phyloP scores from a whole-genome alignment of 2,888 invertebrate genomes.

The Tanypteryx hageni region DNA sequence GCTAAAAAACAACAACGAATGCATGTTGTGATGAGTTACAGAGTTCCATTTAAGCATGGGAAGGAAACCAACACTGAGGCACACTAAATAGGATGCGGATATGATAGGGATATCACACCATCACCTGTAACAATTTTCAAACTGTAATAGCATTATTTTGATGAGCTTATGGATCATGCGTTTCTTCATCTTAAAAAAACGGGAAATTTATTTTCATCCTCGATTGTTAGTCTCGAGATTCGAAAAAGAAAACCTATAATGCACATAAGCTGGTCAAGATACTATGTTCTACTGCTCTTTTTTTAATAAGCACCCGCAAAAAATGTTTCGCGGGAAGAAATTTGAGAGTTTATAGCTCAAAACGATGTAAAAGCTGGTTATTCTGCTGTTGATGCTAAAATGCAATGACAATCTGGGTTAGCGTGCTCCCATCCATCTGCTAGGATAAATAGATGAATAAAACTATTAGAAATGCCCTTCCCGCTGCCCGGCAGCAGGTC shows the following conservation, averaged over 20 bases:
- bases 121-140: slow-evolving; percentile 36
- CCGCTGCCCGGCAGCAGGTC: slow-evolving; percentile 59
- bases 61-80: slow-evolving; percentile 45
- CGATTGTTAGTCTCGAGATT: slow-evolving; percentile 23
- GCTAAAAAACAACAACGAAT: slow-evolving; percentile 59
- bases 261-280: slow-evolving; percentile 60
- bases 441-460: slow-evolving; percentile 54
- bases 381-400: slow-evolving; percentile 60
- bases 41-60: slow-evolving; percentile 36
- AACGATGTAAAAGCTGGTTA: slow-evolving; percentile 62
- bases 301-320: slow-evolving; percentile 16
- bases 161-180: slow-evolving; percentile 42
- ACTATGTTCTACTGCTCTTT: slow-evolving; percentile 39
- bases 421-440: slow-evolving; percentile 61
- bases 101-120: background rate
- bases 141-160: slow-evolving; percentile 38
- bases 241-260: slow-evolving; percentile 53
- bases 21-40: slow-evolving; percentile 48
- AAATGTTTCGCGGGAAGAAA: slow-evolving; percentile 14
- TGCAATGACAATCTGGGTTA: slow-evolving; percentile 64
- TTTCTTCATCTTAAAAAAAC: background rate
- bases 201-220: background rate
- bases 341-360: background rate
- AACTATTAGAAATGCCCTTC: slow-evolving; percentile 58
- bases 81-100: background rate